Evolutionary conservation across 2,797 vertebrate species (phyloP), one percentile per base, ranked within the genome.

Genomic region (Oryzias sinensis): DNA sequence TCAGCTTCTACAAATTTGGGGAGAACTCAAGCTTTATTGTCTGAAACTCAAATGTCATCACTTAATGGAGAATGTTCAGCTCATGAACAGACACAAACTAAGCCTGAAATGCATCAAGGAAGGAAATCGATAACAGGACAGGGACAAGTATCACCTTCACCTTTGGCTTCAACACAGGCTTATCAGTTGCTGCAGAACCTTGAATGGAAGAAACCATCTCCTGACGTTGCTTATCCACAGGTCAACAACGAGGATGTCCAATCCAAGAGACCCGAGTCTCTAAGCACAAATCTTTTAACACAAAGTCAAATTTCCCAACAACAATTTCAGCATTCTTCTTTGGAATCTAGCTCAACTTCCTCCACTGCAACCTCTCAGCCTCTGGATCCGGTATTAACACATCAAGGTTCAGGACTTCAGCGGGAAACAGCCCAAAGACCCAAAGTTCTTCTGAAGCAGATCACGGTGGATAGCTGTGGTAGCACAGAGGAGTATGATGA

Each of bases 371-470:
- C n/a, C 49, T 46, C 48, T 53, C 79, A 82, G 52, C 24, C 67
- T 70, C 25, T 64, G 5, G 2, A 44, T 47, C 24, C 41, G 44
- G 61, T 48, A 8, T 49, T 73, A 22, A 77, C 84, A 60, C 75
- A 29, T 48, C 80, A 82, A 53, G 37, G 70, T 53, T 51, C 58
- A 54, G 60, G 6, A 68, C 43, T 68, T 64, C 77, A 75, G 49
- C 48, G 44, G 61, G 58, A 62, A 37, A 45, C 66, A 15, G 29
- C 24, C 11, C 42, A 49, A 5, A 76, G 56, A 71, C 74, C 85
- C 14, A 85, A 74, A 73, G 74, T 79, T 68, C 76, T 90, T 25
- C 83, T 89, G 27, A 90, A 89, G 65, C 91, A 93, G 54, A 67
- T 82, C 65, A 90, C 90, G 29, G 55, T 92, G 8, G 84, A 74